A percentile compares a stretch with the other conserved stretches of the same genome.
These are phyloP conservation scores for Semotilus atromaculatus DNA, from an alignment of 2,797 vertebrate genomes.

Conservation along the genomic window DNA sequence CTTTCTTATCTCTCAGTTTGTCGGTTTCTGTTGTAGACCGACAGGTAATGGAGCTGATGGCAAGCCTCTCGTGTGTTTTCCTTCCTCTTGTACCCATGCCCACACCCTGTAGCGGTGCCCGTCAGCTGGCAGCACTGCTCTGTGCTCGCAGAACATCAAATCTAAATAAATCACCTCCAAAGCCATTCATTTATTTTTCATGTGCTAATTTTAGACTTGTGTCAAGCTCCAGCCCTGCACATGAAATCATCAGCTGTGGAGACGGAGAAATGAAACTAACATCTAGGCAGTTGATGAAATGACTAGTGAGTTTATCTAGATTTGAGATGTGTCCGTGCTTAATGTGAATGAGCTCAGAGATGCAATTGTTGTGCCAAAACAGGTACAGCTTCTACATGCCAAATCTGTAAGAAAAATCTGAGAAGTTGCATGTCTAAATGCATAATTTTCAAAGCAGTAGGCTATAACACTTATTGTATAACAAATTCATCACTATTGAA, in stretches of 20 bases:
- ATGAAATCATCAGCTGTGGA: conserved; percentile 57
- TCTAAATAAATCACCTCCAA: conserved; percentile 64
- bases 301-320: background rate
- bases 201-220: conserved; percentile 72
- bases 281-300: background rate
- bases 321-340: background rate
- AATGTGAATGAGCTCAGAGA: background rate
- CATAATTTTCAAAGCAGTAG: background rate
- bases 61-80: background rate
- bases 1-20: conserved; percentile 5
- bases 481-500: background rate
- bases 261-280: background rate
- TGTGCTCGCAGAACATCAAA: conserved; percentile 54
- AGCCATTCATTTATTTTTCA: conserved; percentile 68
- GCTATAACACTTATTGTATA: background rate
- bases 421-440: background rate
- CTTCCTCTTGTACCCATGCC: conserved; percentile 34
- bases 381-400: background rate
- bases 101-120: conserved; percentile 55
- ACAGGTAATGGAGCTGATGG: background rate
- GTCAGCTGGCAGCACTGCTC: conserved; percentile 59
- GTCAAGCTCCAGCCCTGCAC: conserved; percentile 55
- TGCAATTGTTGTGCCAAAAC: background rate
- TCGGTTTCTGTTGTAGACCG: background rate
- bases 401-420: background rate